phyloP scores from a whole-genome alignment of 2,888 invertebrate species.

The Brachyptera risi region DNA sequence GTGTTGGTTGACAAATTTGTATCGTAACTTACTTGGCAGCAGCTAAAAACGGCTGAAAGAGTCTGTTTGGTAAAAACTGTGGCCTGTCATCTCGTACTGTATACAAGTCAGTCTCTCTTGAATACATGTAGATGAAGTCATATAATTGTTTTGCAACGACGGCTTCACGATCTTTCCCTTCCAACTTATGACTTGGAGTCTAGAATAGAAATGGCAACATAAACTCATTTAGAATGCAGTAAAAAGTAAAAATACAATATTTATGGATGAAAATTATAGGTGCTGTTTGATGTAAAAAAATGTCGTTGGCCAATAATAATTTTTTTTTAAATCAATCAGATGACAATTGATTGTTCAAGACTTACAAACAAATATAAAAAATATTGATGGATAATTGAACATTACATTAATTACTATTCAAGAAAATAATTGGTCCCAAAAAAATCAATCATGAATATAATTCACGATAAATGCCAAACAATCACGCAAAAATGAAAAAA shows the following conservation, averaged over 20 bases:
- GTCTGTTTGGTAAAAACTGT: constrained; percentile 51
- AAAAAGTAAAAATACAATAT: constrained; percentile 6
- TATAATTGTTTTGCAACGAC: constrained; percentile 79
- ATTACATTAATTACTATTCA: no score
- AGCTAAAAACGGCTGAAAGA: constrained; percentile 56
- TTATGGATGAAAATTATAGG: no score
- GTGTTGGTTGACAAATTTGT: no score
- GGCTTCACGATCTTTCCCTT: constrained; percentile 77
- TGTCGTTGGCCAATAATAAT: no score
- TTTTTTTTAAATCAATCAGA: no score
- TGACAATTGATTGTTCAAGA: no score
- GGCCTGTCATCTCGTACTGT: constrained; percentile 65
- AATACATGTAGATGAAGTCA: constrained; percentile 80
- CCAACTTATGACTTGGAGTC: constrained; percentile 67
- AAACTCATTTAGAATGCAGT: constrained; percentile 28
- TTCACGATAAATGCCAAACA: no score
- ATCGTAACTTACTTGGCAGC: constrained; percentile 51
- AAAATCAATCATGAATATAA: no score
- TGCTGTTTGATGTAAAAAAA: not conserved
- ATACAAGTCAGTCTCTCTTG: constrained; percentile 75
- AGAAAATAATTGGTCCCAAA: no score
- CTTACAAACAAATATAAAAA: no score
- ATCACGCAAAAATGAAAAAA: no score
- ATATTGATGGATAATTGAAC: no score
- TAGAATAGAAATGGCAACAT: constrained; percentile 39